These are phyloP conservation scores for Solenopsis fugax DNA, from an alignment of 1,140 invertebrate genomes.

Conservation along the genomic window DNA sequence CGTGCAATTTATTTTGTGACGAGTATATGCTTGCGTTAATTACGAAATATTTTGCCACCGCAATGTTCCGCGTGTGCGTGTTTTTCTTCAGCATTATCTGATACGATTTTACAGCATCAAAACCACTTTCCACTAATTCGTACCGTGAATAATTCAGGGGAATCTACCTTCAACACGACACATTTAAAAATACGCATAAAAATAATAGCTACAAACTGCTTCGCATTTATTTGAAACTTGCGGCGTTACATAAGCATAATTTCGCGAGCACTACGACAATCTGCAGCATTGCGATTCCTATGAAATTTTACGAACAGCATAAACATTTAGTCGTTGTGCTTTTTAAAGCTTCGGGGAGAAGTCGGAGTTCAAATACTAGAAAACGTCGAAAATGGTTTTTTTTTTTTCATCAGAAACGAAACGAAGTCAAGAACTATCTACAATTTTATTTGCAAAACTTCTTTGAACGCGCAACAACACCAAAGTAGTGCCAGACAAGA, in stretches of 20 bases:
- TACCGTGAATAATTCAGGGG: constrained; percentile 1
- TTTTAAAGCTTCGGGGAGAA: background rate
- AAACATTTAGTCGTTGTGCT: background rate
- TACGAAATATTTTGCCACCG: constrained; percentile 35
- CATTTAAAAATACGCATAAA: constrained; percentile 6
- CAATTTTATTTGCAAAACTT: constrained; percentile 46
- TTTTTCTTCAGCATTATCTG: background rate
- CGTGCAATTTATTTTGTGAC: constrained; percentile 41
- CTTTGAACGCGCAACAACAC: constrained; percentile 6
- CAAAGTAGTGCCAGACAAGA: constrained; percentile 9
- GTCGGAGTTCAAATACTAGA: background rate
- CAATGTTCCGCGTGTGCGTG: constrained; percentile 2
- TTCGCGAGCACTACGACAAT: background rate
- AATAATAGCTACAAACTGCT: background rate
- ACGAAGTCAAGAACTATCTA: background rate
- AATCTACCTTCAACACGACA: background rate
- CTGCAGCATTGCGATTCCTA: background rate
- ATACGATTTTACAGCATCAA: constrained; percentile 10
- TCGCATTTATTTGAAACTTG: background rate
- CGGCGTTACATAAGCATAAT: background rate
- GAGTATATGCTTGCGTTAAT: constrained; percentile 45
- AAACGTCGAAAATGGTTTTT: background rate
- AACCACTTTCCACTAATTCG: background rate
- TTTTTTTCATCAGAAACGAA: background rate
- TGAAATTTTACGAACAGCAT: background rate